phyloP scores from a whole-genome alignment of 2,888 invertebrate genomes.

The Gastrophysa polygoni region DNA sequence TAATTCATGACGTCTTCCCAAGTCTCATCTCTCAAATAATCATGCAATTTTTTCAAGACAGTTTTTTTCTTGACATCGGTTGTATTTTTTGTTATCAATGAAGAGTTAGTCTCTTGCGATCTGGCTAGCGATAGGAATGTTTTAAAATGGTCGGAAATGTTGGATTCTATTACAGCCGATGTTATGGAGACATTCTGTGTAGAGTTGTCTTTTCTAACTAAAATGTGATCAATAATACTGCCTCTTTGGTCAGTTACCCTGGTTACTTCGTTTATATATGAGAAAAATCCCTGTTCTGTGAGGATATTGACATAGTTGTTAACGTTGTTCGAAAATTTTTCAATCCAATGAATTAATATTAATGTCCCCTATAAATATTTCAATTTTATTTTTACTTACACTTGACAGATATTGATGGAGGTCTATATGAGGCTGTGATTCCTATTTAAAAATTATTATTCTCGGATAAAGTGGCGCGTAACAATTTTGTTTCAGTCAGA shows the following conservation, averaged over 20 bases:
- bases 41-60: too few species aligned
- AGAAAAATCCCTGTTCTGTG: background rate
- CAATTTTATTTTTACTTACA: background rate
- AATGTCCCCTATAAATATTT: background rate
- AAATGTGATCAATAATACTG: background rate
- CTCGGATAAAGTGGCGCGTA: background rate
- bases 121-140: too few species aligned
- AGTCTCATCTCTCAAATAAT: too few species aligned
- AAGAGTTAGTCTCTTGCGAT: too few species aligned
- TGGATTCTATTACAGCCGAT: too few species aligned
- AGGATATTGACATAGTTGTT: background rate
- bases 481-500: background rate
- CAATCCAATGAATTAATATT: conserved; percentile 5
- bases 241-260: background rate
- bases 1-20: too few species aligned
- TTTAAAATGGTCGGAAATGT: too few species aligned
- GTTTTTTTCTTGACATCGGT: too few species aligned
- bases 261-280: background rate
- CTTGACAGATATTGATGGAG: conserved; percentile 1
- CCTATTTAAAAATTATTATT: background rate
- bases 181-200: too few species aligned
- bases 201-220: background rate
- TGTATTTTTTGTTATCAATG: too few species aligned
- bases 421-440: background rate
- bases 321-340: background rate